Base-by-base conservation (phyloP, 2,113 vertebrate species). In the Naja naja region DNA sequence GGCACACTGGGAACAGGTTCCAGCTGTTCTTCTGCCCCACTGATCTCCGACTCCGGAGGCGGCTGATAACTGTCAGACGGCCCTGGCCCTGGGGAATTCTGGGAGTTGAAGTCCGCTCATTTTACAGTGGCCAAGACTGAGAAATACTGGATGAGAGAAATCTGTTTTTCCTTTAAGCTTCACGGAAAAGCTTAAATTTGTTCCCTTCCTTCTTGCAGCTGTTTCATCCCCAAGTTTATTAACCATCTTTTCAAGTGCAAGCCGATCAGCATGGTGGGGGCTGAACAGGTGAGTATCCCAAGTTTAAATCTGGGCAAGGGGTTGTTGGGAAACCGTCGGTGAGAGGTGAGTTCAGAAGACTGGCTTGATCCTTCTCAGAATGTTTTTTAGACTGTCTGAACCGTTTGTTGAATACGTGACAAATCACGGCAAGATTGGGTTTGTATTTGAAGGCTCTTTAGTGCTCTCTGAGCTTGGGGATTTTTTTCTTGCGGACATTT, bases 171-270 rank as follows among this genome's bases (percentile, higher is more conserved):
- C 4, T 54, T 12, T 1, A 30, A 22, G 2, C 9, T 27, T 49
- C 0, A 9, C 9, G 53, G 18, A 3, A 20, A 18, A 30, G 56
- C 0, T 1, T 93, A 94, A 2, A 0, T 90, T 92, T 96, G 4
- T 95, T 0, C 94, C 92, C 94, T 23, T 95, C 81, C 91, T 94
- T 91, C 96, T 93, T 92, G 93, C 96, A 99, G 99, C 97, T 99
- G 99, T 93, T 99, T 99, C 97, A 99, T 99, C 96, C 99, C 99
- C 87, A 99, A 99, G 95, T 99, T 99, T 97, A 99, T 99, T 97
- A 99, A 99, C 97, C 99, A 99, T 94, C 97, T 99, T 93, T 99
- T 99, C 97, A 98, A 99, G 96, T 99, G 99, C 98, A 99, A 99
- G 93, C 99, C 99, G 1, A 99, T 99, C 96, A 99, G 99, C 97